These are phyloP conservation scores for Salticus scenicus DNA, from an alignment of 2,888 invertebrate species.

Conservation along the genomic window DNA sequence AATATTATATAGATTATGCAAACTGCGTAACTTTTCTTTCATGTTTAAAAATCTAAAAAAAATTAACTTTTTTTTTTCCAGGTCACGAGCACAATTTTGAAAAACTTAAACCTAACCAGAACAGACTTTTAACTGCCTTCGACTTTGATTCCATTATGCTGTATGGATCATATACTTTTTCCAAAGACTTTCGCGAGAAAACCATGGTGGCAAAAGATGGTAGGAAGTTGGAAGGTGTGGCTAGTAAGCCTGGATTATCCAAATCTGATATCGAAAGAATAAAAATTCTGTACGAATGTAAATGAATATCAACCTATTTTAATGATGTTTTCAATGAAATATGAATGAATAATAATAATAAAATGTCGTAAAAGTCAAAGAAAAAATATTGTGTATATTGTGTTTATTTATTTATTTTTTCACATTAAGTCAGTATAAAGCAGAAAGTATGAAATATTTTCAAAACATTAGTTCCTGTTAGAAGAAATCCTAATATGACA, in stretches of 20 bases:
- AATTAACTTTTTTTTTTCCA: neutral
- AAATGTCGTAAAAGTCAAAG: too few species aligned
- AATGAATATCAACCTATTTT: neutral
- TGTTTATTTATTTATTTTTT: too few species aligned
- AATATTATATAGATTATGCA: too few species aligned
- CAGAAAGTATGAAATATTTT: too few species aligned
- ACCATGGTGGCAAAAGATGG: constrained; percentile 17
- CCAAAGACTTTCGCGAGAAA: constrained; percentile 73
- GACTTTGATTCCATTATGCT: constrained; percentile 77
- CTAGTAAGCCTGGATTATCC: constrained; percentile 13
- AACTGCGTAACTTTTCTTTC: too few species aligned
- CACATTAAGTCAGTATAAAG: too few species aligned
- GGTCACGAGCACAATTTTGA: neutral
- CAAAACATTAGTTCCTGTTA: too few species aligned
- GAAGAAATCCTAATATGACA: too few species aligned
- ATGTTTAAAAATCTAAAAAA: too few species aligned
- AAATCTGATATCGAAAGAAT: constrained; percentile 1
- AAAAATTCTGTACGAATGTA: constrained; percentile 1
- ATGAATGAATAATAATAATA: too few species aligned
- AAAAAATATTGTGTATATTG: too few species aligned
- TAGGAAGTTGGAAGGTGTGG: neutral
- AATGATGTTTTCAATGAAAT: too few species aligned
- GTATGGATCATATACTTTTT: constrained; percentile 77
- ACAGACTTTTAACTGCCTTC: constrained; percentile 72
- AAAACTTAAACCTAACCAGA: neutral